Conservation (phyloP, 2,797 vertebrate species). For the Cyprinella venusta region DNA sequence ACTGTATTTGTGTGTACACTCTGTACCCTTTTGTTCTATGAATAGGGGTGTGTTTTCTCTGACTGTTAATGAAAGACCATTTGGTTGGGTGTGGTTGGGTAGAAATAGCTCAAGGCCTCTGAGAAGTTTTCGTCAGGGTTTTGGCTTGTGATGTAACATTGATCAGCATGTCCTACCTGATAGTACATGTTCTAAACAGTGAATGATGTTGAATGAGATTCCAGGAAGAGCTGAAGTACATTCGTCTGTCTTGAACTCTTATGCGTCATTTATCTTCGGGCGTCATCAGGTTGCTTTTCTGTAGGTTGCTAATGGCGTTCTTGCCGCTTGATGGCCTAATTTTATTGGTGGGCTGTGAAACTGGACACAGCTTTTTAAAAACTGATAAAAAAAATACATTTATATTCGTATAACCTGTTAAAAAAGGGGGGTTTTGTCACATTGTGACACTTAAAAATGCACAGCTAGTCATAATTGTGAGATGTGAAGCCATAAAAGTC, state of each 20-base stretch:
- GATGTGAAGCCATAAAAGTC: too few species aligned
- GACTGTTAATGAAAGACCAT: background rate
- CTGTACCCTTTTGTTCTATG: background rate
- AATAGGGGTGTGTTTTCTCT: background rate
- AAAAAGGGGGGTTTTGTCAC: background rate
- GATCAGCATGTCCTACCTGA: background rate
- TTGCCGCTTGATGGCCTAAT: background rate
- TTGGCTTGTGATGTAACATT: background rate
- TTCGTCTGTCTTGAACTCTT: background rate
- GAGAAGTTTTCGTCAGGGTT: background rate
- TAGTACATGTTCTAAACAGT: slow-evolving; percentile 5
- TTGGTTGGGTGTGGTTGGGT: slow-evolving; percentile 8
- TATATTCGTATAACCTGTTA: background rate
- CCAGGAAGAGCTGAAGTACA: background rate
- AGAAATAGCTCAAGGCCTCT: background rate
- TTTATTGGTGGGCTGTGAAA: background rate
- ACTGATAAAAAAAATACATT: background rate
- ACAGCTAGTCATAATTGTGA: background rate
- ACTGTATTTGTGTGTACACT: background rate
- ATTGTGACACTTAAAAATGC: background rate
- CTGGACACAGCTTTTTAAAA: background rate
- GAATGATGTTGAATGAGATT: slow-evolving; percentile 35
- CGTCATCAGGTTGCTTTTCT: background rate
- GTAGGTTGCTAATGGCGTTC: background rate
- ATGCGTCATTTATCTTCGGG: background rate